phyloP scores from a whole-genome alignment of 2,113 vertebrate genomes.

The Prinia subflava region DNA sequence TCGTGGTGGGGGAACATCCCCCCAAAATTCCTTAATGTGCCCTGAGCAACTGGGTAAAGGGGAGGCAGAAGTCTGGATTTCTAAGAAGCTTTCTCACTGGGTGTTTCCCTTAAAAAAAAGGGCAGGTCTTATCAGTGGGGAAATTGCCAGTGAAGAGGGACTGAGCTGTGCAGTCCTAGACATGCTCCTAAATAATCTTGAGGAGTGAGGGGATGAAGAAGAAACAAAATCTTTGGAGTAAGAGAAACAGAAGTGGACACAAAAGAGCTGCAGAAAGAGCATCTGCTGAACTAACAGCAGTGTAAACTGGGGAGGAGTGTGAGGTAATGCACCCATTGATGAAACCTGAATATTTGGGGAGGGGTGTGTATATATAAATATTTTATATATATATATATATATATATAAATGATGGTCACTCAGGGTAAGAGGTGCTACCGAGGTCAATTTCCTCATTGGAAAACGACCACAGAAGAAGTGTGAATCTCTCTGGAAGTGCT shows the following conservation, averaged over 20 bases:
- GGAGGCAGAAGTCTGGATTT: not conserved
- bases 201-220: not conserved
- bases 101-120: not conserved
- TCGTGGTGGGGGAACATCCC: rapidly evolving
- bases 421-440: not conserved
- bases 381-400: no score
- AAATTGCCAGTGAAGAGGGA: not conserved
- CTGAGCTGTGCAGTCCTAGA: not conserved
- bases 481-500: not conserved
- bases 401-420: not conserved
- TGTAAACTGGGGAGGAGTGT: not conserved
- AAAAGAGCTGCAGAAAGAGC: not conserved
- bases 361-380: not conserved
- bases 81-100: not conserved
- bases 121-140: not conserved
- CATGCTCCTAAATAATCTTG: not conserved
- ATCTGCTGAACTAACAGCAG: not conserved
- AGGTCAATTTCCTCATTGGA: not conserved
- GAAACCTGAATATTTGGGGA: not conserved
- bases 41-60: not conserved
- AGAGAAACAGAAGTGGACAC: not conserved
- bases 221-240: not conserved
- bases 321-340: not conserved
- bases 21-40: not conserved
- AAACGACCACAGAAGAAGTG: not conserved